These are phyloP conservation scores for Indicator maculatus DNA, from an alignment of 2,113 vertebrate genomes.

Conservation along the genomic window DNA sequence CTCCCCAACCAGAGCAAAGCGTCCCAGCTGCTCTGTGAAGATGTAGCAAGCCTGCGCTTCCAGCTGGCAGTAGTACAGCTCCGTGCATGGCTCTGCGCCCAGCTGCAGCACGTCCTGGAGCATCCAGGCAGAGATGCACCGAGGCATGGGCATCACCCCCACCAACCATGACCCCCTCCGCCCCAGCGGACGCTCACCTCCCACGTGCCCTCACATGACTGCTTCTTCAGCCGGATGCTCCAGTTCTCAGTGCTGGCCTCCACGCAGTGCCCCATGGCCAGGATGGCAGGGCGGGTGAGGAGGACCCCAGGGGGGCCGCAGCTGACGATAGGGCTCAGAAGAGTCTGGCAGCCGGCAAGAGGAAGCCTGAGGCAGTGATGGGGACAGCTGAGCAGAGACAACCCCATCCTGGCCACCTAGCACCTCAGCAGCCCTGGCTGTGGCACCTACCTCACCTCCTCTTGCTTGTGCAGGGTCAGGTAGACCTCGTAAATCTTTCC, in stretches of 20 bases:
- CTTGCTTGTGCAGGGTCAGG: conserved; percentile 94
- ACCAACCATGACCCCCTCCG: accelerated
- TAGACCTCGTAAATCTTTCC: conserved; percentile 99
- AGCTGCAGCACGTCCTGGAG: conserved; percentile 92
- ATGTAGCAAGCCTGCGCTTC: conserved; percentile 91
- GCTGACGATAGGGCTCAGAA: conserved; percentile 96
- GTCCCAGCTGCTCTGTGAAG: conserved; percentile 96
- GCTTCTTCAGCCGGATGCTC: conserved; percentile 95
- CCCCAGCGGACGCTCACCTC: conserved; percentile 82
- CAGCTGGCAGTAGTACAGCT: conserved; percentile 96
- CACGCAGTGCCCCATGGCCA: conserved; percentile 95
- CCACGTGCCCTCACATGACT: conserved; percentile 94
- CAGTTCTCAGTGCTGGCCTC: conserved; percentile 94
- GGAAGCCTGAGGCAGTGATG: conserved; percentile 81
- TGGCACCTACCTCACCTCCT: conserved; percentile 94
- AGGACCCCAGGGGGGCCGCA: conserved; percentile 97
- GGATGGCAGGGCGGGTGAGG: conserved; percentile 93
- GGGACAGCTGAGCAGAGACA: background rate
- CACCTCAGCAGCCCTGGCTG: background rate
- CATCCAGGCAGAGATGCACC: background rate
- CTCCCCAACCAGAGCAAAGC: conserved; percentile 94
- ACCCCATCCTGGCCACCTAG: accelerated
- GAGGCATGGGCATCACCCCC: background rate
- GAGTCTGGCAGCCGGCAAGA: conserved; percentile 93
- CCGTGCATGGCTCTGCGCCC: conserved; percentile 88